Evolutionary conservation across 2,888 invertebrate species (phyloP).

Genomic region (Aleiodes testaceus): DNA sequence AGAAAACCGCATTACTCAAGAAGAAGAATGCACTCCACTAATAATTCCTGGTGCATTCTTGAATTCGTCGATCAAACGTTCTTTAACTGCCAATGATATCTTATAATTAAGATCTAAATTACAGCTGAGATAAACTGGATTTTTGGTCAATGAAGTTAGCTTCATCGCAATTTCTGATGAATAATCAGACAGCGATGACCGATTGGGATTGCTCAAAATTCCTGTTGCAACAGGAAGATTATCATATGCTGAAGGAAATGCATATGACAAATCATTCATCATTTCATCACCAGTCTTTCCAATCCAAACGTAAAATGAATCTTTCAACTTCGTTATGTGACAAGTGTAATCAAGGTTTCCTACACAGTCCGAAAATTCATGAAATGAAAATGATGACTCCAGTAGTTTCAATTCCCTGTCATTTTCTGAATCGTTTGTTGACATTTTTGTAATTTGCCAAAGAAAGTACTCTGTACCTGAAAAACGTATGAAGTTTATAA

Average conservation of each 20-base stretch:
- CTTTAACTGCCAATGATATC: constrained; percentile 63
- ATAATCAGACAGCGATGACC: too few relatives aligned
- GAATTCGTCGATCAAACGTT: constrained; percentile 66
- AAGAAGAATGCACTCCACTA: neutral
- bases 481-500: too few relatives aligned
- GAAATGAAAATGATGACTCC: constrained; percentile 50
- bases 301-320: constrained; percentile 70
- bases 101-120: constrained; percentile 65
- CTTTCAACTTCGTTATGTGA: constrained; percentile 68
- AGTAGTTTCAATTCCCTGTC: neutral
- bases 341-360: constrained; percentile 62
- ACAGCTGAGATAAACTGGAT: constrained; percentile 71
- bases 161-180: constrained; percentile 66
- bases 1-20: too few relatives aligned
- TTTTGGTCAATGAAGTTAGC: constrained; percentile 66
- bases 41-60: constrained; percentile 60
- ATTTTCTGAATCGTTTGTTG: neutral
- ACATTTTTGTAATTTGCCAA: too few relatives aligned
- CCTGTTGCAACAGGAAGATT: constrained; percentile 64
- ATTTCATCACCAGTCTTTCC: constrained; percentile 60
- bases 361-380: constrained; percentile 60
- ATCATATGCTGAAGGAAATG: constrained; percentile 62
- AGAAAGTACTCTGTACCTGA: too few relatives aligned
- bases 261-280: constrained; percentile 68
- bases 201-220: constrained; percentile 54